phyloP scores from a whole-genome alignment of 1,140 invertebrate species.

The Globodera rostochiensis region DNA sequence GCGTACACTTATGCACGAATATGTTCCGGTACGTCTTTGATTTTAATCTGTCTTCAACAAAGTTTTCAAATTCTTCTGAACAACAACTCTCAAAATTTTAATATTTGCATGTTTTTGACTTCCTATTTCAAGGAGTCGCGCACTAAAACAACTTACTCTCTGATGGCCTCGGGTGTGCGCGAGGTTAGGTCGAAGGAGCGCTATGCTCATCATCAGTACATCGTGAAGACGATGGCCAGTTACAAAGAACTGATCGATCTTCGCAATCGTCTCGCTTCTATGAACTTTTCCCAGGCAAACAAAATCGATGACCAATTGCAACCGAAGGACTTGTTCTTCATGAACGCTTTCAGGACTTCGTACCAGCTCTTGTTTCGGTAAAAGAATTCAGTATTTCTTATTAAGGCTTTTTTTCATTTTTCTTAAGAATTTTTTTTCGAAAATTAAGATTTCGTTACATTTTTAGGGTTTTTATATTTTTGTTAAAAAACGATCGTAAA shows the following conservation, averaged over 20 bases:
- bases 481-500: too few relatives aligned
- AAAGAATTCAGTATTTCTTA: background rate
- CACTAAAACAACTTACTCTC: constrained; percentile 50
- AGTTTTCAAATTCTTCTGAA: background rate
- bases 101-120: background rate
- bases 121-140: constrained; percentile 41
- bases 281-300: constrained; percentile 22
- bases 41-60: background rate
- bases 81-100: background rate
- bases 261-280: constrained; percentile 20
- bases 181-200: constrained; percentile 53
- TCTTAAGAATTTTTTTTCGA: too few relatives aligned
- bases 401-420: too few relatives aligned
- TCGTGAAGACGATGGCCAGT: constrained; percentile 54
- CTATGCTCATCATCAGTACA: constrained; percentile 57
- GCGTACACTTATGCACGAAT: constrained; percentile 62
- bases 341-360: constrained; percentile 32
- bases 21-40: constrained; percentile 54
- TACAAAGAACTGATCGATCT: constrained; percentile 34
- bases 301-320: constrained; percentile 21
- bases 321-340: constrained; percentile 29
- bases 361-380: constrained; percentile 38
- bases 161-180: constrained; percentile 62
- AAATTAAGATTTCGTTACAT: too few relatives aligned
- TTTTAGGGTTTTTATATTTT: too few relatives aligned